Evolutionary conservation across 1,140 invertebrate species (phyloP).

Genomic region (Manduca sexta): DNA sequence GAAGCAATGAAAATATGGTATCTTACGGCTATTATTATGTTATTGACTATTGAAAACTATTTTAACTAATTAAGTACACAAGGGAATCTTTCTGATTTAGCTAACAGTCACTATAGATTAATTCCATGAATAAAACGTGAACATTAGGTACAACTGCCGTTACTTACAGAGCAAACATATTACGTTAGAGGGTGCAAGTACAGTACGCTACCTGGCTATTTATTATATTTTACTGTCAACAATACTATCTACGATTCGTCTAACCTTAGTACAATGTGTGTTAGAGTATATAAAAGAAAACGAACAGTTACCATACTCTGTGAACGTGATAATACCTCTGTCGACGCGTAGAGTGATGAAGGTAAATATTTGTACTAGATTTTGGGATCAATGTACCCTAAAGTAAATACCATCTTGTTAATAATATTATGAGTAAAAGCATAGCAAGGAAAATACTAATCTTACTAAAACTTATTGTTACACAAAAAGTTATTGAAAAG

Average conservation of each 20-base stretch:
- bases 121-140: constrained; percentile 7
- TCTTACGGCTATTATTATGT: constrained; percentile 33
- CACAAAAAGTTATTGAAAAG: constrained; percentile 29
- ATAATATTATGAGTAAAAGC: constrained; percentile 7
- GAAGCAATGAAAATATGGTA: constrained; percentile 23
- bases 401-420: constrained; percentile 3
- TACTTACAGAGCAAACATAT: constrained; percentile 14
- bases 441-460: constrained; percentile 14
- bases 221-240: constrained; percentile 22
- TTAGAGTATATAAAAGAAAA: no score
- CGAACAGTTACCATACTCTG: no score
- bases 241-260: constrained; percentile 42
- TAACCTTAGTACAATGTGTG: constrained; percentile 12
- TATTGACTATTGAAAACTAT: constrained; percentile 48
- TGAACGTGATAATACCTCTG: no score
- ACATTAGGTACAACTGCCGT: constrained; percentile 4
- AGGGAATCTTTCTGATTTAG: constrained; percentile 25
- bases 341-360: background rate
- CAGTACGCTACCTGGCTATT: constrained; percentile 7
- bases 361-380: constrained; percentile 42
- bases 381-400: constrained; percentile 51
- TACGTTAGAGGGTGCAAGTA: constrained; percentile 2
- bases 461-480: constrained; percentile 10
- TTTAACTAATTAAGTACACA: constrained; percentile 54
- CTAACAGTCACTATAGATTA: constrained; percentile 16